phyloP scores from a whole-genome alignment of 2,888 invertebrate genomes.

The Eupithecia centaureata region DNA sequence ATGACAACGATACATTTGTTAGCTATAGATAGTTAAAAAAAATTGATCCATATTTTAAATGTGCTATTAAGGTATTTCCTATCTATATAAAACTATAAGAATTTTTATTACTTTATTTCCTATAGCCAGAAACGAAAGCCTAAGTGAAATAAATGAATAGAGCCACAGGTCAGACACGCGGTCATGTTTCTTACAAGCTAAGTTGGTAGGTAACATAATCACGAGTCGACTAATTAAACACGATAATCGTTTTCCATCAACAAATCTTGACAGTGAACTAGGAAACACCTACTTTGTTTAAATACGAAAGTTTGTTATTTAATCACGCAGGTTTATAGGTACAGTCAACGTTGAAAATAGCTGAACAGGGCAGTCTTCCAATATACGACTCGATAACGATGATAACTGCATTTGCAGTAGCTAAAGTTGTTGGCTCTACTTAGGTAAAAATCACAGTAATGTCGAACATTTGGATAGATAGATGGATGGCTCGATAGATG shows the following conservation, averaged over 20 bases:
- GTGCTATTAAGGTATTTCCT: no score
- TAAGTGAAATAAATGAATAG: conserved; percentile 2
- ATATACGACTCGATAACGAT: no score
- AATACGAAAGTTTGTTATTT: conserved; percentile 13
- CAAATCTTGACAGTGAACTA: conserved; percentile 17
- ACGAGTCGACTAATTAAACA: conserved; percentile 19
- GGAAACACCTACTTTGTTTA: conserved; percentile 7
- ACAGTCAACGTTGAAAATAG: not conserved
- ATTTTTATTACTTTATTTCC: not conserved
- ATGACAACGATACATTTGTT: no score
- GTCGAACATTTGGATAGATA: no score
- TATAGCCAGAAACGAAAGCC: not conserved
- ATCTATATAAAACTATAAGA: no score
- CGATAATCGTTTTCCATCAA: conserved; percentile 27
- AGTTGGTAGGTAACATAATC: conserved; percentile 14
- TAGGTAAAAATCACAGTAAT: no score
- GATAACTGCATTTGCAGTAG: no score
- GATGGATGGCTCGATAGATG: no score
- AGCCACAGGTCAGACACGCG: not conserved
- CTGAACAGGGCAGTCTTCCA: not conserved
- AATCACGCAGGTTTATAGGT: not conserved
- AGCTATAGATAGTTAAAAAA: no score
- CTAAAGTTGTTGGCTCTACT: no score
- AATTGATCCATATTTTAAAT: no score
- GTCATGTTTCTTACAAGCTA: not conserved